Percentiles rank a stretch among this genome's conserved stretches.
phyloP scores from a whole-genome alignment of 2,888 invertebrate species.

The Drosophila fungiperda region DNA sequence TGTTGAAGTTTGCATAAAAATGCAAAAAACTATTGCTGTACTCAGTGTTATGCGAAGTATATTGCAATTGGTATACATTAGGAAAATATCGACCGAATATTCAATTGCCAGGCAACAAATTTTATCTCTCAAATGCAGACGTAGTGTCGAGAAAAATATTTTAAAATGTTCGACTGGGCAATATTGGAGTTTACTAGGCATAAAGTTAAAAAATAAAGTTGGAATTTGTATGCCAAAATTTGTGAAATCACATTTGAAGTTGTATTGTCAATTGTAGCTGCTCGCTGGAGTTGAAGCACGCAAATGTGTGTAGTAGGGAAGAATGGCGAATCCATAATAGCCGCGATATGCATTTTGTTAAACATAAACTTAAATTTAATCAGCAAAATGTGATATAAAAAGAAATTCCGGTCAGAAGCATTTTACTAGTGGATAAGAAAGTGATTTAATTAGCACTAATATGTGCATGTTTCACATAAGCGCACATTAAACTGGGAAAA shows the following conservation, averaged over 20 bases:
- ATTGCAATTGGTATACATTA: slow-evolving; percentile 56
- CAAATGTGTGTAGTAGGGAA: background rate
- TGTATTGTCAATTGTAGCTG: slow-evolving; percentile 3
- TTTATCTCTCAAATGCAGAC: slow-evolving; percentile 62
- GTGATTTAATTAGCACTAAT: slow-evolving; percentile 20
- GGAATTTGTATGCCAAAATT: slow-evolving; percentile 11
- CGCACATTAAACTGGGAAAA: slow-evolving; percentile 12
- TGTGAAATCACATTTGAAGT: slow-evolving; percentile 20
- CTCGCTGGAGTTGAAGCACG: background rate
- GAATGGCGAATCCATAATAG: background rate
- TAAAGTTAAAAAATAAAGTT: slow-evolving; percentile 1
- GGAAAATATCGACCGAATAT: slow-evolving; percentile 38
- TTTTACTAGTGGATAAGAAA: background rate
- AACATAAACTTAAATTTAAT: background rate
- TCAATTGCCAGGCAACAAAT: slow-evolving; percentile 32
- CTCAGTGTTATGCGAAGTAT: slow-evolving; percentile 10
- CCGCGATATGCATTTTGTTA: background rate
- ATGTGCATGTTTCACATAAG: slow-evolving; percentile 4
- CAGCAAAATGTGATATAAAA: slow-evolving; percentile 19
- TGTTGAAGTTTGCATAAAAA: slow-evolving; percentile 67
- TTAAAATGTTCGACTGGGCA: background rate
- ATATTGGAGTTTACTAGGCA: background rate
- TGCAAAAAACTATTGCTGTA: slow-evolving; percentile 33
- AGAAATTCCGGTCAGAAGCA: background rate
- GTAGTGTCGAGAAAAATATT: background rate